Conservation (phyloP, 2,113 vertebrate genomes). For the Actinemys pallida region DNA sequence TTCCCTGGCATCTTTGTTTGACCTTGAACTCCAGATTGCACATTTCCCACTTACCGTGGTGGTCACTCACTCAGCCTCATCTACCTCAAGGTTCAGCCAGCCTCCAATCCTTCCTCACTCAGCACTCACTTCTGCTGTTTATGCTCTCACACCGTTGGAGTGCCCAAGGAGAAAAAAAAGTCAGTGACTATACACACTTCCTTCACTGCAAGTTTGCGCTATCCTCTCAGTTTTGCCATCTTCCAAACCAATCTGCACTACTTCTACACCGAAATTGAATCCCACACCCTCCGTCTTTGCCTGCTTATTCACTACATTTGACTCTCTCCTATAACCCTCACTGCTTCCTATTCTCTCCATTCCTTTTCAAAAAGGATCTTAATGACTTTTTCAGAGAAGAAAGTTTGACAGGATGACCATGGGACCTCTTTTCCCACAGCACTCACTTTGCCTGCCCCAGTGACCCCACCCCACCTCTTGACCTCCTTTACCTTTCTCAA, state of each 20-base stretch:
- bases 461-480: neutral
- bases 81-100: neutral
- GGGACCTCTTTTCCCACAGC: neutral
- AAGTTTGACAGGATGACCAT: neutral
- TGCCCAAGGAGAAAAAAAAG: neutral
- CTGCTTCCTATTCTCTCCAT: too few species aligned
- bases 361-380: too few species aligned
- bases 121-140: neutral
- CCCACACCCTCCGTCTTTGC: too few species aligned
- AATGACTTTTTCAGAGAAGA: neutral
- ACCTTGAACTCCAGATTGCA: neutral
- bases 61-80: neutral
- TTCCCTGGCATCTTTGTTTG: neutral
- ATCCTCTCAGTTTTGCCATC: neutral
- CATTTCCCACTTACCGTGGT: neutral
- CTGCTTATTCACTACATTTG: too few species aligned
- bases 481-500: neutral
- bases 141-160: neutral
- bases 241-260: too few species aligned
- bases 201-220: neutral
- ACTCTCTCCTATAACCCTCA: too few species aligned
- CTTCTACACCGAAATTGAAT: too few species aligned
- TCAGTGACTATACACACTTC: neutral
- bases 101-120: neutral
- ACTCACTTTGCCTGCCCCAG: neutral